Evolutionary conservation across 2,113 vertebrate genomes (phyloP).

Genomic region (Beaufortia kweichowensis): DNA sequence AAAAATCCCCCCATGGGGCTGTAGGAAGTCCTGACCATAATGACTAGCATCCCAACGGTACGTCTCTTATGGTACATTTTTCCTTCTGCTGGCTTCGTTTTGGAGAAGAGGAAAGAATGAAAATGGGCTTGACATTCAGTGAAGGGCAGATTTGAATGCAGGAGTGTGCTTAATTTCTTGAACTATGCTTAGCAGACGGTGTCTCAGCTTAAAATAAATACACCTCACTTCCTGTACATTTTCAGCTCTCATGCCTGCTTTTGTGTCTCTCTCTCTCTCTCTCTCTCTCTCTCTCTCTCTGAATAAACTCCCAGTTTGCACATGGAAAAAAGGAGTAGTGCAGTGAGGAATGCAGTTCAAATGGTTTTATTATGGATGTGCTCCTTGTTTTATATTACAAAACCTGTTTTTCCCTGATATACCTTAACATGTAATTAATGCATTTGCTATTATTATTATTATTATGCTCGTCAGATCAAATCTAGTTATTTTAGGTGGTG

Average conservation of each 20-base stretch:
- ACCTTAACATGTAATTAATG: background rate
- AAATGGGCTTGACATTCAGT: constrained; percentile 40
- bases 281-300: background rate
- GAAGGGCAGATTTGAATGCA: constrained; percentile 43
- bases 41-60: constrained; percentile 34
- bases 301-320: background rate
- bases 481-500: too few species aligned
- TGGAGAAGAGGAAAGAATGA: constrained; percentile 29
- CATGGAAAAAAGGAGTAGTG: background rate
- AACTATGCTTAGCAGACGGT: constrained; percentile 6
- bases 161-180: constrained; percentile 33
- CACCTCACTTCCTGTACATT: background rate
- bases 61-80: constrained; percentile 20
- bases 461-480: background rate
- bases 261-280: background rate
- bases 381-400: background rate
- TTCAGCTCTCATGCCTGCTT: background rate
- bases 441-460: background rate
- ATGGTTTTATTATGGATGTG: background rate
- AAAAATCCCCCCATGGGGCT: constrained; percentile 28
- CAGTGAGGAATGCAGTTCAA: background rate
- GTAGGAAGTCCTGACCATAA: constrained; percentile 33
- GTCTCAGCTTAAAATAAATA: constrained; percentile 12
- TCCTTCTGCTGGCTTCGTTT: background rate
- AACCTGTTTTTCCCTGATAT: background rate